Evolutionary conservation across 2,888 invertebrate species (phyloP).

Genomic region (Axea sp.): DNA sequence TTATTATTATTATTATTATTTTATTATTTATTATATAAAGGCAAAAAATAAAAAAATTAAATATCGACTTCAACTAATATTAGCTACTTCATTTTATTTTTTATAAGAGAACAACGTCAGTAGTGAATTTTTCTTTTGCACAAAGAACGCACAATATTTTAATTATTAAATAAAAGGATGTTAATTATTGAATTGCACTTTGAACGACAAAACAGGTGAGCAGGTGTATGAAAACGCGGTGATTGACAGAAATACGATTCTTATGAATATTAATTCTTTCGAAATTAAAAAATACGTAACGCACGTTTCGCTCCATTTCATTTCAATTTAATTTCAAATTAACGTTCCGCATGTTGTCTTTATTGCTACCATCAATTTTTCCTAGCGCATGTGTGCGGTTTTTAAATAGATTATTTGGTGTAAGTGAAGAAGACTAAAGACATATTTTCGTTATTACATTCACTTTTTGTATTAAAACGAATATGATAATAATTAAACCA

Average conservation of each 20-base stretch:
- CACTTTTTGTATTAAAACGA: neutral
- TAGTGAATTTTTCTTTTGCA: too few relatives aligned
- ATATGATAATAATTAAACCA: neutral
- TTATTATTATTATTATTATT: too few relatives aligned
- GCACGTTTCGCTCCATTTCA: too few relatives aligned
- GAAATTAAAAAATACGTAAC: conserved; percentile 5
- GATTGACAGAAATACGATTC: conserved; percentile 11
- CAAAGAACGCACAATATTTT: too few relatives aligned
- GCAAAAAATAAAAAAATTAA: too few relatives aligned
- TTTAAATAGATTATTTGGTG: conserved; percentile 13
- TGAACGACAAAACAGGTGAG: neutral
- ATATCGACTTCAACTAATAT: too few relatives aligned
- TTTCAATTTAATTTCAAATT: neutral
- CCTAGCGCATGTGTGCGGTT: neutral
- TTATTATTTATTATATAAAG: too few relatives aligned
- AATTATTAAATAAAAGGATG: neutral
- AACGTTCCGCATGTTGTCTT: neutral
- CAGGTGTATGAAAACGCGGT: neutral
- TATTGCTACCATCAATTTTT: neutral
- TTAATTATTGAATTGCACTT: neutral
- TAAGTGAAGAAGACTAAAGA: conserved; percentile 1
- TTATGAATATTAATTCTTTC: conserved; percentile 3
- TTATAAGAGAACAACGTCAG: too few relatives aligned
- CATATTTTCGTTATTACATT: conserved; percentile 14
- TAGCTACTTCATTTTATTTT: too few relatives aligned